Conservation (phyloP, 2,888 invertebrate species). For the Netelia inedita region DNA sequence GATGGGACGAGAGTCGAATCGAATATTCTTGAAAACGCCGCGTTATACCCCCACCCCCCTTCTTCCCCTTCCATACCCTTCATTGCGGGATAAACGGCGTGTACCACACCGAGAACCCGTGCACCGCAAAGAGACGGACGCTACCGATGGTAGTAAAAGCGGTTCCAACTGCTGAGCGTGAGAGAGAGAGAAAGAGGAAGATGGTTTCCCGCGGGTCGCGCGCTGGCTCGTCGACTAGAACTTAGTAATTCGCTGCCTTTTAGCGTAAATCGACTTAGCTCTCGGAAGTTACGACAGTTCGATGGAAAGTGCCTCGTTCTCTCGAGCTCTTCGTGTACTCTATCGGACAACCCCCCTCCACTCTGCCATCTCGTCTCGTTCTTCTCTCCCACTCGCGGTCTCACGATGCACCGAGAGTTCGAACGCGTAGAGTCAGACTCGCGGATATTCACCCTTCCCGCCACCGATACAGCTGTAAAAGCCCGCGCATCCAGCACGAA, state of each 20-base stretch:
- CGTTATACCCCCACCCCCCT: constrained; percentile 5
- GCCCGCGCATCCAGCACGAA: constrained; percentile 54
- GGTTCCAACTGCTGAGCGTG: constrained; percentile 14
- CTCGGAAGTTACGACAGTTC: constrained; percentile 68
- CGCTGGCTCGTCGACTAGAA: constrained; percentile 59
- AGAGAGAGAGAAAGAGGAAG: constrained; percentile 35
- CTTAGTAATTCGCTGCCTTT: constrained; percentile 70
- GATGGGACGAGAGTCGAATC: constrained; percentile 56
- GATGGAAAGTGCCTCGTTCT: constrained; percentile 66
- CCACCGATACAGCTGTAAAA: not conserved
- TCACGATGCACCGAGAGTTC: constrained; percentile 24
- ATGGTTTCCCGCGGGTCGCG: constrained; percentile 42
- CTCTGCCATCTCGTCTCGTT: not conserved
- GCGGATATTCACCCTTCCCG: not conserved
- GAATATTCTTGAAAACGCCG: constrained; percentile 47
- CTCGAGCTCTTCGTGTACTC: constrained; percentile 46
- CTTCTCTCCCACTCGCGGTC: constrained; percentile 3
- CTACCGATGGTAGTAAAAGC: constrained; percentile 11
- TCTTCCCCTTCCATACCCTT: constrained; percentile 15
- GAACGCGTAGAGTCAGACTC: constrained; percentile 8
- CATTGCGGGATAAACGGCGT: constrained; percentile 44
- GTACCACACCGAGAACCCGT: constrained; percentile 46
- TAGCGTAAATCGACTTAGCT: constrained; percentile 70
- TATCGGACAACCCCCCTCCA: constrained; percentile 38
- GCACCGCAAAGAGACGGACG: constrained; percentile 24